A percentile compares a stretch with the other conserved stretches of the same genome.
These are phyloP conservation scores for Cheilosia vulpina DNA, from an alignment of 2,888 invertebrate genomes.

Conservation along the genomic window DNA sequence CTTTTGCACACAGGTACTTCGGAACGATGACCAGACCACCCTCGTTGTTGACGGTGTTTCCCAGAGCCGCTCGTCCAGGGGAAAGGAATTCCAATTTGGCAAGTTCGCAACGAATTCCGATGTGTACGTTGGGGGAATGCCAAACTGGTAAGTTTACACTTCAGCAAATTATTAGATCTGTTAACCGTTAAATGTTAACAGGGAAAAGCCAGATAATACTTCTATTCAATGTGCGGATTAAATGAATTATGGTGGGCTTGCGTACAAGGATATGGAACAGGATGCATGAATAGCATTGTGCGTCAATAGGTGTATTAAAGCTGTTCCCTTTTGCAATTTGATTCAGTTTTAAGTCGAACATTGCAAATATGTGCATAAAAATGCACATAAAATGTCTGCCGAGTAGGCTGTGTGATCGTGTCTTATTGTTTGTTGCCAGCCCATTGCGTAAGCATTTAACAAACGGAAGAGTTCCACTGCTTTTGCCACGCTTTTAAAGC, in stretches of 20 bases:
- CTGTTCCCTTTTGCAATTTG: background rate
- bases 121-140: slow-evolving; percentile 98
- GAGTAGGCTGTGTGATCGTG: too few species aligned
- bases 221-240: slow-evolving; percentile 33
- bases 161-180: slow-evolving; percentile 62
- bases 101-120: slow-evolving; percentile 94
- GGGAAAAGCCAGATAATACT: slow-evolving; percentile 14
- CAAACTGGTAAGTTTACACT: slow-evolving; percentile 88
- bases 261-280: background rate
- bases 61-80: slow-evolving; percentile 91
- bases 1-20: slow-evolving; percentile 84
- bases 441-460: too few species aligned
- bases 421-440: too few species aligned
- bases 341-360: background rate
- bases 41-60: slow-evolving; percentile 93
- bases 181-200: slow-evolving; percentile 16
- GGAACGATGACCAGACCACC: slow-evolving; percentile 92
- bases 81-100: slow-evolving; percentile 95
- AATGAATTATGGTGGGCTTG: slow-evolving; percentile 17
- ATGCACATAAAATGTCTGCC: too few species aligned
- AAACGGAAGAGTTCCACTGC: too few species aligned
- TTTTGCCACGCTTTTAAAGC: too few species aligned
- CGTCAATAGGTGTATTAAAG: background rate
- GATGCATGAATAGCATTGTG: background rate
- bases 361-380: too few species aligned